Evolutionary conservation across 2,888 invertebrate genomes (phyloP), one percentile per base, ranked within the genome.

Genomic region (Heliothis peltigera): DNA sequence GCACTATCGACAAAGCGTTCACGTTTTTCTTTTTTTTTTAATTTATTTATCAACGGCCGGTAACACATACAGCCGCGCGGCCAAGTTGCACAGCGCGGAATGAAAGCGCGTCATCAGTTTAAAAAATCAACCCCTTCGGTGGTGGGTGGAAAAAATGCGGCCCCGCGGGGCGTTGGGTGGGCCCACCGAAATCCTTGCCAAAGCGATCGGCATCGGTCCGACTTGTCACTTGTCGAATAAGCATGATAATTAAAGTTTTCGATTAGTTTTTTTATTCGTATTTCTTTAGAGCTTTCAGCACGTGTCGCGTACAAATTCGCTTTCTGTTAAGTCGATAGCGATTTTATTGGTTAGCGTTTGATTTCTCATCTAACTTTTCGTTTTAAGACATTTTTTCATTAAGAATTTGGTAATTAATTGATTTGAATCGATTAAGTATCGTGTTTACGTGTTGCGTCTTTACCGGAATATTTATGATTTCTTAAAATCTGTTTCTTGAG

Each of bases 41-140:
- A 89, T 93, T 91, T 93, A 91, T 94, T 93, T 94, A 94, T 92
- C 92, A 87, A 87, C 90, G 89, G 85, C 82, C 88, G 87, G 88
- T 87, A 83, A 91, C 92, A 91, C 92, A 92, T 92, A 94, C 94
- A 94, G 91, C 94, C 93, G 94, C 92, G 92, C 95, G 91, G 90
- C 89, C 89, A 92, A 95, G 92, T 94, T 94, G 95, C 95, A 94
- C 92, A 90, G 91, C 92, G 93, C 93, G 92, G 94, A 95, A 95
- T 95, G 95, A 93, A 95, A 94, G 95, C 95, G 95, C 95, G 95
- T 95, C 95, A 95, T 95, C 95, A 95, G 95, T 95, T 95, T 95
- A 95, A 95, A 95, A 95, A 95, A 95, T 95, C 95, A 95, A 95
- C 95, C 94, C 95, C 94, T 93, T 95, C 84, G 88, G 90, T 91